Evolutionary conservation across 2,113 vertebrate genomes (phyloP), one percentile per base, ranked within the genome.

Genomic region (Zapornia atra): DNA sequence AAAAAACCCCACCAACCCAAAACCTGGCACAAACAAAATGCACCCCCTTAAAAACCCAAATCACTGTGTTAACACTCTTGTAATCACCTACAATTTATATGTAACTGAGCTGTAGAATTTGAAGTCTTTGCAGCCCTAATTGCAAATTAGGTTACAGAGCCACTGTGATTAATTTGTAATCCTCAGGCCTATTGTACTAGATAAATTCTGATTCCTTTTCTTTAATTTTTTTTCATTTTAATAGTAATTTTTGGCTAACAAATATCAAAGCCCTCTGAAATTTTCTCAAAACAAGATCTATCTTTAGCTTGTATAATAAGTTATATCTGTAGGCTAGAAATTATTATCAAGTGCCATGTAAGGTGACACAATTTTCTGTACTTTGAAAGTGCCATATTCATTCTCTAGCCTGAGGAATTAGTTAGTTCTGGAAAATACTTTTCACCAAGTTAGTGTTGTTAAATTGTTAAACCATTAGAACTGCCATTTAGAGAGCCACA

Each of bases 211-310:
- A 72, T 68, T 85, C 57, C 3, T 60, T 90, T 72, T 82, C 63
- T 85, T 71, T 46, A 2, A 14, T 61, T 46, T 46, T 71, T 73
- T 73, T 84, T 65, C 3, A 68, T 76, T 95, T 92, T 79, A 78
- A 80, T 57, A 54, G 18, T 50, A 76, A 61, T 50, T 91, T 91
- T 83, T 94, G 78, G 31, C 64, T 88, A 54, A 54, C 66, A 84
- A 94, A 91, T 91, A 93, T 80, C 66, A 95, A 90, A 90, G 63
- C 10, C 21, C n/a, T 25, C 40, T 75, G 53, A 94, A 95, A 82
- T 82, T 64, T 68, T 92, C 73, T 33, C 29, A 80, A 91, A 96
- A 72, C 50, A 89, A 28, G 8, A 80, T 77, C 82, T 82, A 76
- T 96, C 81, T 95, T 76, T 68, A 73, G 34, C 42, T 79, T 11